Evolutionary conservation across 2,888 invertebrate species (phyloP), one percentile per base, ranked within the genome.

Genomic region (Hydrotaea diabolus): DNA sequence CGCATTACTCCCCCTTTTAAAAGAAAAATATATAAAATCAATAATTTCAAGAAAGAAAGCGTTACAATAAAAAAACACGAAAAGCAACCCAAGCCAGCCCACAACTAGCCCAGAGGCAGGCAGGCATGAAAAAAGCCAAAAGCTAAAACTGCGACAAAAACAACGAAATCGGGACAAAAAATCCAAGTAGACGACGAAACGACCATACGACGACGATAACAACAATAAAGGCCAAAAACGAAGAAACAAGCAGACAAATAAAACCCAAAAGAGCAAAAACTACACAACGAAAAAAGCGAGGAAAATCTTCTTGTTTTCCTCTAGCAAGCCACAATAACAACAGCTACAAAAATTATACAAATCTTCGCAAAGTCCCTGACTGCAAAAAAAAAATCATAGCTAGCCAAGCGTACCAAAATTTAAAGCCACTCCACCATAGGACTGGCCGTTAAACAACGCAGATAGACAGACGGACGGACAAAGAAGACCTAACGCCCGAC

Each of bases 101-200:
- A 9, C 80, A 77, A 69, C 31, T 66, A 77, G 59, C 73, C 46
- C 74, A 78, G 49, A 82, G 85, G 80, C 82, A 80, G 62, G 31
- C 23, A 23, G 62, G 3, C n/a, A 0, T 21, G 72, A 86, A 57
- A 84, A 83, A 71, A 64, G 82, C 78, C 85, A 85, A 82, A 76
- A 82, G 76, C 80, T 85, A 85, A 83, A 83, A 36, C 55, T 77
- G 72, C 82, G 71, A 82, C 83, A 82, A 81, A 78, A 75, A 86
- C 86, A 85, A 87, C 85, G 86, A 86, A 86, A 86, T 84, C 84
- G 86, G 86, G 79, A 87, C 85, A 85, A 82, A 87, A 66, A 71
- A 77, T 64, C 21, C 76, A 57, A 4, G 31, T 31, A 31, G 31
- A 31, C 31, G 31, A 31, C 31, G 31, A 31, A 78, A 82, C 62